A percentile compares a stretch with the other conserved stretches of the same genome.
These are phyloP conservation scores for Amblyraja radiata DNA, from an alignment of 2,797 vertebrate genomes.

Conservation along the genomic window DNA sequence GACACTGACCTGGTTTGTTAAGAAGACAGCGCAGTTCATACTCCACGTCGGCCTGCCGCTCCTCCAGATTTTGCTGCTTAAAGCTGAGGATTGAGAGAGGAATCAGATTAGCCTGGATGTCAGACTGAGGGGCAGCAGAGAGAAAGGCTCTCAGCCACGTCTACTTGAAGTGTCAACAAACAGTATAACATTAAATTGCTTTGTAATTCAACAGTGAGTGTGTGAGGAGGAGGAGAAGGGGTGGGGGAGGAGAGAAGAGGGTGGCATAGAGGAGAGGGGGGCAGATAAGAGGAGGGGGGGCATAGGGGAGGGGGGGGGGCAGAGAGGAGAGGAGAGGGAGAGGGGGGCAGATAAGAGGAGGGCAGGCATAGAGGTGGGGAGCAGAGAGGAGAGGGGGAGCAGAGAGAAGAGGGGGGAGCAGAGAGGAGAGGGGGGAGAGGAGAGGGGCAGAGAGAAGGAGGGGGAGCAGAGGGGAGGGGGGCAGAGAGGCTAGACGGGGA, in stretches of 20 bases:
- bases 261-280: neutral
- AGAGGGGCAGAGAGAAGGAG: too few species aligned
- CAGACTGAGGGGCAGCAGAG: neutral
- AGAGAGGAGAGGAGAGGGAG: neutral
- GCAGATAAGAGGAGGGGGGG: too few species aligned
- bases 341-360: neutral
- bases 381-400: neutral
- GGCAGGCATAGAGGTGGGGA: neutral
- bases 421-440: too few species aligned
- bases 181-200: too few species aligned
- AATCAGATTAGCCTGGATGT: neutral
- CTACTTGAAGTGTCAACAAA: neutral
- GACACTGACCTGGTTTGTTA: slow-evolving; percentile 75
- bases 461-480: too few species aligned
- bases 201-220: too few species aligned
- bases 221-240: too few species aligned
- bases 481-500: too few species aligned
- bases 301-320: too few species aligned
- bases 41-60: slow-evolving; percentile 81
- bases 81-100: slow-evolving; percentile 54
- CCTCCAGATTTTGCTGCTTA: slow-evolving; percentile 82
- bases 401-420: too few species aligned
- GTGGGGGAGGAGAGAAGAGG: neutral
- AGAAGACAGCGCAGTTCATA: slow-evolving; percentile 79
- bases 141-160: too few species aligned